Base-by-base conservation (phyloP, 1,140 invertebrate species). In the Anoplophora glabripennis region DNA sequence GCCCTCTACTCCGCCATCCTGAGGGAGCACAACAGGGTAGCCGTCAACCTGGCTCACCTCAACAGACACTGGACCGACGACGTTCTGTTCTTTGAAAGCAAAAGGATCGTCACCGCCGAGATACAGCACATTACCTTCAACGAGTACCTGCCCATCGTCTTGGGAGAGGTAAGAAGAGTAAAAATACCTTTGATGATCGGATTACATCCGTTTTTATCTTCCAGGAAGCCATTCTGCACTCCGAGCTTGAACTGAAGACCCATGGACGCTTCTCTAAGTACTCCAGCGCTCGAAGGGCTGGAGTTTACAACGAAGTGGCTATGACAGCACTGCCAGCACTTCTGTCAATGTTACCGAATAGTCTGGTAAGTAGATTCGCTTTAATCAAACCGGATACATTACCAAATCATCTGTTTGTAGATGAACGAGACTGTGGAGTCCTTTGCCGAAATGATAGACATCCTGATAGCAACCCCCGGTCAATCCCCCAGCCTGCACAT, bases 51-150 rank as follows among this genome's bases (percentile, higher is more conserved):
- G 4, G 80, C 81, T 1, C 76, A 82, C 18, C 72, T 90, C 4
- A 95, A 97, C 73, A 81, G 85, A 0, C 89, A 93, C 71, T 96
- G 93, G 94, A 85, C 88, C 66, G 93, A 95, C 67, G 80, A 89
- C 44, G 84, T 82, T 12, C 67, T 93, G 0, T 94, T 90, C 76
- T 78, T 89, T 57, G 93, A 96, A 75, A 82, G 89, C 12, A 77
- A 85, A 69, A 77, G 88, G 65, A 87, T 93, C 34, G 81, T 95
- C 3, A 83, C 84, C 4, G 89, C 91, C 7, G 75, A 86, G 72
- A 81, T 93, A n/a, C 92, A 95, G 68, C 90, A 94, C 55, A 85
- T 95, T 34, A 92, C 90, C 0, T 88, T 90, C 72, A 90, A 89
- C 59, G 92, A 94, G 72, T 94, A 88, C 75, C 75, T 94, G 28